Evolutionary conservation across 2,797 vertebrate species (phyloP).

Genomic region (Dipus sagitta): DNA sequence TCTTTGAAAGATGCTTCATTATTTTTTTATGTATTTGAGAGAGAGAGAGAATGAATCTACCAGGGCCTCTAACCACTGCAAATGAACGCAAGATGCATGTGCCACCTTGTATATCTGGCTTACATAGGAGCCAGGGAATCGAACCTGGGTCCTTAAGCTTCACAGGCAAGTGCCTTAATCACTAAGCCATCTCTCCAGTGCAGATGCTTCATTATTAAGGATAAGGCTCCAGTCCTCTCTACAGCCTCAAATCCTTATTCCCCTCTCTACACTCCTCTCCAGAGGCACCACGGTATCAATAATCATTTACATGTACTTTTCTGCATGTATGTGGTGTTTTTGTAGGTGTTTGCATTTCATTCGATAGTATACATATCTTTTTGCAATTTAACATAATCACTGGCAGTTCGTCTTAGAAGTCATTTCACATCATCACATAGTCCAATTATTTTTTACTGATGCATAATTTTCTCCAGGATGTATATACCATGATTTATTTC

Average conservation of each 20-base stretch:
- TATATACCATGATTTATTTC: conserved; percentile 33
- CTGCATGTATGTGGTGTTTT: neutral
- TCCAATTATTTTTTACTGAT: conserved; percentile 42
- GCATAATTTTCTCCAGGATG: neutral
- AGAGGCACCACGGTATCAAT: neutral
- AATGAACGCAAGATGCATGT: too few relatives aligned
- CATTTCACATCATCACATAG: neutral
- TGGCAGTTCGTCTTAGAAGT: conserved; percentile 16
- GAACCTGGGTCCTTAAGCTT: too few relatives aligned
- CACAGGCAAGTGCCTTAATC: too few relatives aligned
- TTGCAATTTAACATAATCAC: conserved; percentile 21
- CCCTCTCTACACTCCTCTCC: neutral
- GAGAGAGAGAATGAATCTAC: too few relatives aligned
- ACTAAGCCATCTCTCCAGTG: too few relatives aligned
- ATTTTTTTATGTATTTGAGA: too few relatives aligned
- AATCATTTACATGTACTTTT: neutral
- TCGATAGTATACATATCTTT: neutral
- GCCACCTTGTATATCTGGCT: too few relatives aligned
- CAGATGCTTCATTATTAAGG: conserved; percentile 28
- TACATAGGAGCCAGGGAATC: too few relatives aligned
- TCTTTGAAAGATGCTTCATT: too few relatives aligned
- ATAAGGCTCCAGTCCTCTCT: neutral
- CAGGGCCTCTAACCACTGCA: too few relatives aligned
- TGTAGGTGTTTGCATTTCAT: conserved; percentile 12
- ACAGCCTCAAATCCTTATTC: neutral